Percentiles rank a stretch among this genome's conserved stretches.
phyloP scores from a whole-genome alignment of 2,797 vertebrate genomes.

The Lacerta bilineata region DNA sequence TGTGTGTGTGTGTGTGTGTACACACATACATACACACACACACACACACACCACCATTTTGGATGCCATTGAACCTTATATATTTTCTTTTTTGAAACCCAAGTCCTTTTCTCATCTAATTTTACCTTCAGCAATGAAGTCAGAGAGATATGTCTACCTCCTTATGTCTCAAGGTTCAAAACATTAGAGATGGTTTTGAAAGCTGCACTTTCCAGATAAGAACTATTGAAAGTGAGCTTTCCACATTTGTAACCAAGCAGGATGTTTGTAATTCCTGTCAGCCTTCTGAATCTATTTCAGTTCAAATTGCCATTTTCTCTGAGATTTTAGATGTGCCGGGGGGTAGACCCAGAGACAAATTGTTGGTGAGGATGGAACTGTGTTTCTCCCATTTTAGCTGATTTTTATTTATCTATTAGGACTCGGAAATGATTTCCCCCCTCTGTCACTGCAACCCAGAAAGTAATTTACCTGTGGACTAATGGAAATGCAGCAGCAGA shows the following conservation, averaged over 20 bases:
- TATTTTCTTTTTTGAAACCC: constrained; percentile 12
- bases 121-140: constrained; percentile 26
- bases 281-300: constrained; percentile 45
- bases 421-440: neutral
- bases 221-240: constrained; percentile 50
- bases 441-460: constrained; percentile 3
- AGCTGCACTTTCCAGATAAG: constrained; percentile 66
- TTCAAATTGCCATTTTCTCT: constrained; percentile 40
- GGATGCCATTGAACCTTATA: neutral
- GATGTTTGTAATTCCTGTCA: constrained; percentile 44
- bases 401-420: constrained; percentile 5
- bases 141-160: constrained; percentile 57
- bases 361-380: constrained; percentile 24
- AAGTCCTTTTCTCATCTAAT: constrained; percentile 45
- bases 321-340: constrained; percentile 38
- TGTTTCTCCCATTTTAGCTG: constrained; percentile 33
- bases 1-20: too few relatives aligned
- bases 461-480: constrained; percentile 6
- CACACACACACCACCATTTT: constrained; percentile 1
- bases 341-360: neutral
- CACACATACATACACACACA: too few relatives aligned
- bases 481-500: constrained; percentile 1
- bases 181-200: constrained; percentile 57
- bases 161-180: constrained; percentile 43
- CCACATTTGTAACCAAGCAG: constrained; percentile 34